Conservation (phyloP, 2,888 invertebrate genomes). For the Lepetodrilus schrolli region DNA sequence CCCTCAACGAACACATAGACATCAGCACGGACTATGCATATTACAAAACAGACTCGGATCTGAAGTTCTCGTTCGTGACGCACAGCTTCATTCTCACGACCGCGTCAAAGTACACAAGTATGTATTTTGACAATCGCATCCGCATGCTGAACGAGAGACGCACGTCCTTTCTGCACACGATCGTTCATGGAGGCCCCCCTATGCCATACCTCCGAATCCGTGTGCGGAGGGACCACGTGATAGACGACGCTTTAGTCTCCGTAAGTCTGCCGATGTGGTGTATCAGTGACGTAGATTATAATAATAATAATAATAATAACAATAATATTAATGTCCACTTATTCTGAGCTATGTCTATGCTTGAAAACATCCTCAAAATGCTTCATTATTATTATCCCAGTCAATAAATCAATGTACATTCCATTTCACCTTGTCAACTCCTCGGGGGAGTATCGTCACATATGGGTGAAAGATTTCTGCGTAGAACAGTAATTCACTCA, state of each 20-base stretch:
- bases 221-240: conserved; percentile 86
- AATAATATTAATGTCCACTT: too few species aligned
- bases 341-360: too few species aligned
- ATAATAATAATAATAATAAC: too few species aligned
- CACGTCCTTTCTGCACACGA: conserved; percentile 87
- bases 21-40: conserved; percentile 95
- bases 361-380: too few species aligned
- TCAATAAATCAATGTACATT: too few species aligned
- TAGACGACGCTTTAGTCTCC: conserved; percentile 93
- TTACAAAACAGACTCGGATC: conserved; percentile 79
- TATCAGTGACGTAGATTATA: too few species aligned
- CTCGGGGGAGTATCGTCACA: too few species aligned
- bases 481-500: too few species aligned
- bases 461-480: too few species aligned
- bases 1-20: conserved; percentile 91
- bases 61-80: conserved; percentile 86
- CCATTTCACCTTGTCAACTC: too few species aligned
- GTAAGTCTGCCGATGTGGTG: too few species aligned
- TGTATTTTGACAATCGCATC: conserved; percentile 95
- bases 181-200: conserved; percentile 83
- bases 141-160: conserved; percentile 94
- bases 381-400: too few species aligned
- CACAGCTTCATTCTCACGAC: conserved; percentile 93
- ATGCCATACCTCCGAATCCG: conserved; percentile 82
- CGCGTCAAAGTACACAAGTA: conserved; percentile 90